Conservation (phyloP, 2,888 invertebrate species). For the Cantharis rustica region DNA sequence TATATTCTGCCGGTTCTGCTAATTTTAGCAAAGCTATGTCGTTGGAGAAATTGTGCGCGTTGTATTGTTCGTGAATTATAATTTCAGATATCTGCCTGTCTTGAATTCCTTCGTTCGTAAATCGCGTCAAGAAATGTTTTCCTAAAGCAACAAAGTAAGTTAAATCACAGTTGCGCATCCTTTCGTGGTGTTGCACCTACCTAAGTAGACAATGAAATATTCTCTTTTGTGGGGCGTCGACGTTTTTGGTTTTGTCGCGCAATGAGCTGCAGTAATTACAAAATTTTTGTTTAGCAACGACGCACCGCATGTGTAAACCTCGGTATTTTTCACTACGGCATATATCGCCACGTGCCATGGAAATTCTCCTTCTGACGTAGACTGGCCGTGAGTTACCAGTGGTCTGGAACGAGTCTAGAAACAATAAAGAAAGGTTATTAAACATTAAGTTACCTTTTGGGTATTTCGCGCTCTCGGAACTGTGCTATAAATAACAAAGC, state of each 20-base stretch:
- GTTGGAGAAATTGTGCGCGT: constrained; percentile 43
- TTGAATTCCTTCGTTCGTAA: constrained; percentile 52
- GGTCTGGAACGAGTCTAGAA: constrained; percentile 55
- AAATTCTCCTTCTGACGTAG: constrained; percentile 65
- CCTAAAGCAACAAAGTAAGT: constrained; percentile 35
- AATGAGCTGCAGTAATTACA: constrained; percentile 69
- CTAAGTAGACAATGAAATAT: constrained; percentile 49
- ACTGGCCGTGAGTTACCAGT: constrained; percentile 64
- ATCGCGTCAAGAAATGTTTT: constrained; percentile 50
- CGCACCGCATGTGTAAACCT: constrained; percentile 68
- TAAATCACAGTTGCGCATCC: too few species aligned
- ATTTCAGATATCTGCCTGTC: constrained; percentile 47
- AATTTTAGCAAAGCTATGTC: constrained; percentile 50
- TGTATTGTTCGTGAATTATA: constrained; percentile 47
- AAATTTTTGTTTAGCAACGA: constrained; percentile 62
- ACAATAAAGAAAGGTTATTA: not conserved
- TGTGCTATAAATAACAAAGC: too few species aligned
- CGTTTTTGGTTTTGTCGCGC: constrained; percentile 58
- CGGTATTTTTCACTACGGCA: constrained; percentile 48
- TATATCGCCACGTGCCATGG: constrained; percentile 73
- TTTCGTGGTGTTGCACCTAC: too few species aligned
- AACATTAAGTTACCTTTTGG: too few species aligned
- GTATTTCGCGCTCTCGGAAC: too few species aligned
- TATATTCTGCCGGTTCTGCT: constrained; percentile 41
- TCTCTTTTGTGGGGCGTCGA: constrained; percentile 45